A percentile compares a stretch with the other conserved stretches of the same genome.
Conservation (phyloP, 37 sponge, comb jelly and placozoan genomes). For the Cladorhizidae sp. region DNA sequence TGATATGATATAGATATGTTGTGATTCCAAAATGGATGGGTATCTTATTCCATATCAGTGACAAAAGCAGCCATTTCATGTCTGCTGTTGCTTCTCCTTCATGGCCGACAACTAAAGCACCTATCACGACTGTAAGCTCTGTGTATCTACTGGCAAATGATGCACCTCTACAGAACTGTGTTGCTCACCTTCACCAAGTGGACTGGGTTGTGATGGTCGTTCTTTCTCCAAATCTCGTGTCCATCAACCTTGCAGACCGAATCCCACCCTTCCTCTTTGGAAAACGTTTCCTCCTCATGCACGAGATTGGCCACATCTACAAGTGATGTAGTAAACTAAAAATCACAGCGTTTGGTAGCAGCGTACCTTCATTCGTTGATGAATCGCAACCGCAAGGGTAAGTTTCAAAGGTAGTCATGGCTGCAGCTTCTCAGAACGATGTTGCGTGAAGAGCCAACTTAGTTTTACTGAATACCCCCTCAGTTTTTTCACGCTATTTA, state of each 20-base stretch:
- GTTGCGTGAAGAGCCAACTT: too few relatives aligned
- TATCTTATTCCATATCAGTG: too few relatives aligned
- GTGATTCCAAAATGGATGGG: too few relatives aligned
- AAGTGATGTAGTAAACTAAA: not conserved
- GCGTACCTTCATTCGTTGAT: conserved; percentile 33
- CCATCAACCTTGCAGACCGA: conserved; percentile 30
- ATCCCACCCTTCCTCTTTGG: conserved; percentile 47
- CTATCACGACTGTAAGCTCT: too few relatives aligned
- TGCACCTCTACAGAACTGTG: not conserved
- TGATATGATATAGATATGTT: not conserved
- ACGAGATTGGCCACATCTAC: conserved; percentile 40
- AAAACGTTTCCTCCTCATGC: conserved; percentile 30
- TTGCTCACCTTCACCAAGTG: conserved; percentile 52
- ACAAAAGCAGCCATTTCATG: too few relatives aligned
- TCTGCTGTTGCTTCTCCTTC: too few relatives aligned
- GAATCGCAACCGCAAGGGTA: conserved; percentile 34
- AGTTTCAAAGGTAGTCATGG: too few relatives aligned
- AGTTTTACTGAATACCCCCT: too few relatives aligned
- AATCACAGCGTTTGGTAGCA: not conserved
- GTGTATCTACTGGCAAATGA: too few relatives aligned
- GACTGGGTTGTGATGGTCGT: conserved; percentile 25
- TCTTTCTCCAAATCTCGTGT: conserved; percentile 55
- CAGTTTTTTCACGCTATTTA: too few relatives aligned
- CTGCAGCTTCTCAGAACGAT: too few relatives aligned
- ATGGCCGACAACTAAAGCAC: too few relatives aligned